Evolutionary conservation across 2,888 invertebrate genomes (phyloP).

Genomic region (Sclerodermus sp.): DNA sequence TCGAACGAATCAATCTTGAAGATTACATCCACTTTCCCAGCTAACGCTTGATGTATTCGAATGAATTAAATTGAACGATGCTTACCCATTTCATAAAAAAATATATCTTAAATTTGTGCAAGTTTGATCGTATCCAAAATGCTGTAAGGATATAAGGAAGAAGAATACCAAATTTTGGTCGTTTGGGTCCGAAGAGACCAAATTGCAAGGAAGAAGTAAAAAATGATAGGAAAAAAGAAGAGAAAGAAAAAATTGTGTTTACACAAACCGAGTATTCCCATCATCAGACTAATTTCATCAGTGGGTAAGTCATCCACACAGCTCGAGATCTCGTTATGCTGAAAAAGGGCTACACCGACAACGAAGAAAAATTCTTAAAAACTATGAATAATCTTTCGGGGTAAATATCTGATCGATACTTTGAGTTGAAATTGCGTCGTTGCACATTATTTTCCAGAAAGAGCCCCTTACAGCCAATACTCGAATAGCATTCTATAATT

Average conservation of each 20-base stretch:
- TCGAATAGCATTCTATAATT: no score
- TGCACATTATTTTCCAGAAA: no score
- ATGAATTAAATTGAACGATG: slow-evolving; percentile 30
- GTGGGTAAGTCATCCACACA: slow-evolving; percentile 36
- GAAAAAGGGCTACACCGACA: slow-evolving; percentile 36
- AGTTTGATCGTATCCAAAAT: slow-evolving; percentile 38
- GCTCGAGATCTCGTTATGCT: slow-evolving; percentile 46
- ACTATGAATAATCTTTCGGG: slow-evolving; percentile 35
- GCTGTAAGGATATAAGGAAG: slow-evolving; percentile 36
- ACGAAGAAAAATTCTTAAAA: slow-evolving; percentile 37
- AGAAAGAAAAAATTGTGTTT: slow-evolving; percentile 37
- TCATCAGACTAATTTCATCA: slow-evolving; percentile 27
- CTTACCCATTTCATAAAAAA: slow-evolving; percentile 44
- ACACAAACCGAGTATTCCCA: slow-evolving; percentile 29
- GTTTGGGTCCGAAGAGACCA: slow-evolving; percentile 16
- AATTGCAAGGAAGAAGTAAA: slow-evolving; percentile 21
- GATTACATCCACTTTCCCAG: slow-evolving; percentile 35
- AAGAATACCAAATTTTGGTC: background rate
- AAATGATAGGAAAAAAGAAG: slow-evolving; percentile 16
- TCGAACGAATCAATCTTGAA: slow-evolving; percentile 26
- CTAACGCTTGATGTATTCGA: no score
- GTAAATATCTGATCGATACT: slow-evolving; percentile 14
- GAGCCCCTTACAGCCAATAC: no score
- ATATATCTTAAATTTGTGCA: slow-evolving; percentile 34
- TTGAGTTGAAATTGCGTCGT: slow-evolving; percentile 7